Evolutionary conservation across 2,797 vertebrate genomes (phyloP).

Genomic region (Serranus cabrilla): DNA sequence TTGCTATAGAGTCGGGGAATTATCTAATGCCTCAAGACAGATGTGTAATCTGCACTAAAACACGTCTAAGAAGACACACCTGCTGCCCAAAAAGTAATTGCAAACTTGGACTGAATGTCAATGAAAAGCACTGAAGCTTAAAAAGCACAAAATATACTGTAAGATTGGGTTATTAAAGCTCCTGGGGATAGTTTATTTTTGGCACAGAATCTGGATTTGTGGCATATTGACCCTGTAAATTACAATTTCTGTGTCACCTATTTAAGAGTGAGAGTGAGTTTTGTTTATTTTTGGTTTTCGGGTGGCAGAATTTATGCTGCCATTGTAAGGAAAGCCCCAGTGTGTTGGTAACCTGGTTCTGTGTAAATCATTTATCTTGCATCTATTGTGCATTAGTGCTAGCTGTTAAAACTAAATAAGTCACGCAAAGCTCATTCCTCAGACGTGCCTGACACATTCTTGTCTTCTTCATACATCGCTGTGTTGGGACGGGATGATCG

Average conservation of each 20-base stretch:
- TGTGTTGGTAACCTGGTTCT: constrained; percentile 7
- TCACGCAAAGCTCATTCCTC: neutral
- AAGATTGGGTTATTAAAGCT: constrained; percentile 55
- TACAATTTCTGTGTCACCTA: constrained; percentile 37
- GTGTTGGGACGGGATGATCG: too few species aligned
- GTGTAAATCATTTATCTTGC: neutral
- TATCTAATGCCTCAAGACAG: constrained; percentile 13
- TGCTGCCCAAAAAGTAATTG: constrained; percentile 15
- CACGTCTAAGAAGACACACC: constrained; percentile 20
- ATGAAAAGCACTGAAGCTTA: constrained; percentile 12
- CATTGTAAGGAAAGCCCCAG: neutral
- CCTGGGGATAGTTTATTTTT: neutral
- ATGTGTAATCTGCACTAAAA: constrained; percentile 16
- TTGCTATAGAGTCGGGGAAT: neutral
- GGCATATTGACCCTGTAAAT: constrained; percentile 56
- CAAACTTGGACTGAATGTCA: constrained; percentile 20
- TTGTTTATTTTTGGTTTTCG: constrained; percentile 9
- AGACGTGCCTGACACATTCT: neutral
- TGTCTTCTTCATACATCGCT: too few species aligned
- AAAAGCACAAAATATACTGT: constrained; percentile 18
- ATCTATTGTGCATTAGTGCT: neutral
- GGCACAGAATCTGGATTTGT: constrained; percentile 61
- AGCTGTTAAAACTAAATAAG: constrained; percentile 1
- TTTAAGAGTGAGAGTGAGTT: constrained; percentile 8
- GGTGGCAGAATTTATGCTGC: neutral